Base-by-base conservation (phyloP, 1,140 invertebrate genomes). In the Trachymyrmex cornetzi region DNA sequence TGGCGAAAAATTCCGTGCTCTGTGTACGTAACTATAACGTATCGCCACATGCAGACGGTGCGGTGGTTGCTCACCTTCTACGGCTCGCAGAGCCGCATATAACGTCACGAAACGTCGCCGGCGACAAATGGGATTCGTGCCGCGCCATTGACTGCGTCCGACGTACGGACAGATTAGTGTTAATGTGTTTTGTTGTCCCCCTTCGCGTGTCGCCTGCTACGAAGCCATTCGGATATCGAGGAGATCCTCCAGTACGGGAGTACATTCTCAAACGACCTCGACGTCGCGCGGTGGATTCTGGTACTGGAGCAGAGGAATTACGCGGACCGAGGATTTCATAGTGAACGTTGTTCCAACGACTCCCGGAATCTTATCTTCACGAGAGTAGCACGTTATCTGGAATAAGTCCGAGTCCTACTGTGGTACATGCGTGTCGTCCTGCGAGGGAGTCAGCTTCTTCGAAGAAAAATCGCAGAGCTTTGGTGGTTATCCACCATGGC, bases 51-150 rank as follows among this genome's bases (percentile, higher is more conserved):
- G 16, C 48, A 59, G 69, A 59, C 50, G 69, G 63, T 80, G 34
- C 50, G 80, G 63, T 80, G 34, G 63, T 67, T 64, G 22, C 22
- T 87, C 44, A 5, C 22, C 34, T 48, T 80, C 27, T 34, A 69
- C 22, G 1, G 1, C 48, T 22, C n/a, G n/a, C 44, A 53, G 12
- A 90, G 48, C 61, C 24, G 44, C 89, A 90, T 72, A 82, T 88
- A 82, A 89, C 63, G 77, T 86, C 86, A 64, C 53, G 89, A 90
- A 77, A 90, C 89, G 86, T 90, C 89, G 86, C 59, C 72, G 64
- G 27, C 86, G 89, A 90, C 86, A 90, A 90, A 90, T 90, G 89
- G 89, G 89, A 82, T 88, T 90, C 89, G 89, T 88, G 82, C 89
- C 89, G 77, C 88, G 63, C 89, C 89, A 90, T 90, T 90, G 89